Conservation (phyloP, 1,140 invertebrate genomes). For the Drosophila burlai region DNA sequence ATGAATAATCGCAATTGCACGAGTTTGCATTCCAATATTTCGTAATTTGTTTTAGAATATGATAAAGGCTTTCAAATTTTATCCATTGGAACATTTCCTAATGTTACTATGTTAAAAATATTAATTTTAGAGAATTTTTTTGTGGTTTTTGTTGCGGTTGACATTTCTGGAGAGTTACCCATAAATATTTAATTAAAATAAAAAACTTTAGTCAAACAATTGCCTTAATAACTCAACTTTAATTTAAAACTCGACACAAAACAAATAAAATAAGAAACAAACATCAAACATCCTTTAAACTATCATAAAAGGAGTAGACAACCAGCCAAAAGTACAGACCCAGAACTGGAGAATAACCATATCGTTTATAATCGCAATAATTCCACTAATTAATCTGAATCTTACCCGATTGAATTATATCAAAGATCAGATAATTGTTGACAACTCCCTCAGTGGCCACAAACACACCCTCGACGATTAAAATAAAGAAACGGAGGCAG, state of each 20-base stretch:
- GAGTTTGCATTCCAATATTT: too few relatives aligned
- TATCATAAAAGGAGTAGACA: conserved; percentile 57
- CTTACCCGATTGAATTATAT: conserved; percentile 57
- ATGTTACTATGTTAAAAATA: too few relatives aligned
- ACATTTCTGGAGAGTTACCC: too few relatives aligned
- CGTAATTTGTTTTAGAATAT: too few relatives aligned
- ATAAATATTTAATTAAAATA: too few relatives aligned
- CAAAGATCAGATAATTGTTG: conserved; percentile 58
- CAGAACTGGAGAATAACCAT: conserved; percentile 23
- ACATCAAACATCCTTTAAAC: not conserved
- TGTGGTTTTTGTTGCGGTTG: too few relatives aligned
- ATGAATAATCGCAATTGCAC: too few relatives aligned
- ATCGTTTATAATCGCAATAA: not conserved
- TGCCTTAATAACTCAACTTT: not conserved
- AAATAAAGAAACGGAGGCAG: conserved; percentile 32
- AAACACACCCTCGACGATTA: conserved; percentile 39
- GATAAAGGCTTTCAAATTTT: too few relatives aligned
- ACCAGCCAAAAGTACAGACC: conserved; percentile 62
- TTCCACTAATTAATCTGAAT: too few relatives aligned
- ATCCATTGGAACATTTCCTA: too few relatives aligned
- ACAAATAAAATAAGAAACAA: not conserved
- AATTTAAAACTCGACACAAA: not conserved
- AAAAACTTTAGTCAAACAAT: not conserved
- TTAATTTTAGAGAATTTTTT: too few relatives aligned
- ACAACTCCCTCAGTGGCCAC: conserved; percentile 23